These are phyloP conservation scores for Phrynocephalus versicolor DNA, from an alignment of 2,113 vertebrate genomes.

Conservation along the genomic window DNA sequence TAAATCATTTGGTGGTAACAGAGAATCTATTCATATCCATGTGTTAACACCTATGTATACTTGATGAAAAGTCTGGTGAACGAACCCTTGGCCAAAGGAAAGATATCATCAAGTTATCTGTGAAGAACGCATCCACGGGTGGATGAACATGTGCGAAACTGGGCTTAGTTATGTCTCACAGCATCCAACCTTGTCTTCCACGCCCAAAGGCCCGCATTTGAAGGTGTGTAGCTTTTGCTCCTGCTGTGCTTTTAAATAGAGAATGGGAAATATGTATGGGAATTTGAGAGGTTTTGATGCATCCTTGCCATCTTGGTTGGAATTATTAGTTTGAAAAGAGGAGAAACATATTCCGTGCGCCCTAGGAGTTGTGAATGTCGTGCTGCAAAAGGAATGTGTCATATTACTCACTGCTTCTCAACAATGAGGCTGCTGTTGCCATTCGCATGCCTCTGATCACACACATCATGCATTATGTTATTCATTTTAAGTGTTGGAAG, in stretches of 20 bases:
- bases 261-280: background rate
- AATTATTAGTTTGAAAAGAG: background rate
- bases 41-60: background rate
- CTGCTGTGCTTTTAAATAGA: background rate
- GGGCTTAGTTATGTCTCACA: background rate
- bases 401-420: no score
- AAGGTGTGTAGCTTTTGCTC: background rate
- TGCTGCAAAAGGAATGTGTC: no score
- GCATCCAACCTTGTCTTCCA: background rate
- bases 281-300: background rate
- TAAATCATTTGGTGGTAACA: slow-evolving; percentile 23
- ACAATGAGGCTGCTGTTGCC: no score
- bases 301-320: background rate
- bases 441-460: no score
- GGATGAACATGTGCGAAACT: background rate
- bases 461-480: no score
- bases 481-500: no score
- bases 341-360: background rate
- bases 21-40: slow-evolving; percentile 24
- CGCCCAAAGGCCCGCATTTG: background rate
- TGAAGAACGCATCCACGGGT: background rate
- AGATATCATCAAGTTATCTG: background rate
- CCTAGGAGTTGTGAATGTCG: no score
- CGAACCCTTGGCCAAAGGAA: background rate
- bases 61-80: background rate